phyloP scores from a whole-genome alignment of 2,797 vertebrate genomes.

The Valencia hispanica region DNA sequence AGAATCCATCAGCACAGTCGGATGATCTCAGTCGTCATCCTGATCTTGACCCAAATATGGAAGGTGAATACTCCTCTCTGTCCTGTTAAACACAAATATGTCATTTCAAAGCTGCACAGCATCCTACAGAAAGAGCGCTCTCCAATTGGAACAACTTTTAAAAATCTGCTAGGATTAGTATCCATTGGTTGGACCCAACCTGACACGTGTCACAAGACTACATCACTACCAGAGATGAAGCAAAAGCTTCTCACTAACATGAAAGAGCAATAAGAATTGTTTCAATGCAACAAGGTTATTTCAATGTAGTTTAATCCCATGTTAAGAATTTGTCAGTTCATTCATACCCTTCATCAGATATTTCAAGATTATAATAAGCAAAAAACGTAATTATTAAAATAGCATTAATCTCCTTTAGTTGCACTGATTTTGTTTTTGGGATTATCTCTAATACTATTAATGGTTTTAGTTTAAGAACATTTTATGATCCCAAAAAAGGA shows the following conservation, averaged over 20 bases:
- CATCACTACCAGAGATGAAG: background rate
- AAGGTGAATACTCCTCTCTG: slow-evolving; percentile 5
- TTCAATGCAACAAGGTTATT: background rate
- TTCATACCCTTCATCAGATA: background rate
- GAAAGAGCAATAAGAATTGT: background rate
- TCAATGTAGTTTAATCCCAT: background rate
- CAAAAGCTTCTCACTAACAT: too few species aligned
- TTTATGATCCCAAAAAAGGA: background rate
- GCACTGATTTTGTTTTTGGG: background rate
- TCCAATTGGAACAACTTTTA: too few species aligned
- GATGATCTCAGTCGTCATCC: background rate
- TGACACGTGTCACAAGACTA: background rate
- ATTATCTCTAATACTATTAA: background rate
- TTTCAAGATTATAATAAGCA: background rate
- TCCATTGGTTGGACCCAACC: background rate
- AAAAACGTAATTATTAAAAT: background rate
- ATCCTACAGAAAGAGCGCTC: background rate
- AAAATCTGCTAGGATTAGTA: background rate
- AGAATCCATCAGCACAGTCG: slow-evolving; percentile 25
- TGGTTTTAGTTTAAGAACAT: background rate
- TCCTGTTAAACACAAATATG: background rate
- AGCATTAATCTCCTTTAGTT: background rate
- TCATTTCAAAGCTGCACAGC: background rate
- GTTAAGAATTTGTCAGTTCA: background rate
- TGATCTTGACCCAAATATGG: slow-evolving; percentile 9